Base-by-base conservation (phyloP, 2,888 invertebrate genomes). In the Dasysyrphus albostriatus region DNA sequence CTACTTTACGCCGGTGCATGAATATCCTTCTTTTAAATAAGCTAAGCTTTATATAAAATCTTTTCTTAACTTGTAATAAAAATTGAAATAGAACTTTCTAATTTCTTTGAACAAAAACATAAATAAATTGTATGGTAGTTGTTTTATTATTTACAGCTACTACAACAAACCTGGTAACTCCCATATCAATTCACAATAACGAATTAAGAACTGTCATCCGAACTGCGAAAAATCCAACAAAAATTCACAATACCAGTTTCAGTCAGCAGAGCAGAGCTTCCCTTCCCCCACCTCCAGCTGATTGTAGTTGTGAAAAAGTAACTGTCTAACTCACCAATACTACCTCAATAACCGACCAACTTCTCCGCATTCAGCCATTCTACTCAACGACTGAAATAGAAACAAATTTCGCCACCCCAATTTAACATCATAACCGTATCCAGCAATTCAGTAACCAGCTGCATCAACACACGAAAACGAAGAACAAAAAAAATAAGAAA, bases 171-270 rank as follows among this genome's bases (percentile, higher is more conserved):
- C 83, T 83, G 83, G 83, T 83, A 75, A 79, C 83, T 83, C 78
- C 72, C 42, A 65, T 61, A 24, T 56, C 61, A 19, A 83, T 82
- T 87, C 87, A 87, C 87, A 87, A 87, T 87, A 34, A 51, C 56
- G 32, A 77, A 67, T 37, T 49, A 29, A 58, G 56, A 44, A 70
- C 78, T 83, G 83, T 74, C 82, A 82, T 54, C 54, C 37, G 29
- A 59, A 63, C 14, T 49, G 39, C 80, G 56, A 76, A 61, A 19
- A 59, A 39, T 29, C 29, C 83, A 76, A 67, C 67, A 19, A 16
- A 42, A 42, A 70, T 82, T 87, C 74, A 70, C 70, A 75, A 59
- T 69, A 42, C 70, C 51, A 51, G 70, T 56, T 67, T 67, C 34
- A 51, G 42, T 47, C 44, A 61, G 24, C 24, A 5, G 12, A 29